Evolutionary conservation across 2,888 invertebrate genomes (phyloP).

Genomic region (Agrotis clavis): DNA sequence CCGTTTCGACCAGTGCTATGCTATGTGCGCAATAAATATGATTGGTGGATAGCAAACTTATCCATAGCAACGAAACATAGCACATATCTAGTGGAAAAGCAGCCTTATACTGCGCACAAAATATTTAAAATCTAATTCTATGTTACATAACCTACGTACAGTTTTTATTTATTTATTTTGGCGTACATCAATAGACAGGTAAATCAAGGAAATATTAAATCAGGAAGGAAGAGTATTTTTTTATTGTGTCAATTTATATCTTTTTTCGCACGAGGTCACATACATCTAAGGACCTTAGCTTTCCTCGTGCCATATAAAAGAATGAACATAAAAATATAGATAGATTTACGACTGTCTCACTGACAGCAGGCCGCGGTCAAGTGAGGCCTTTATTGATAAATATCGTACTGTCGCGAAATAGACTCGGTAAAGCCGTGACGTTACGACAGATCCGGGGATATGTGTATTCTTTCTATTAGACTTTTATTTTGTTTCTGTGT

Average conservation of each 20-base stretch:
- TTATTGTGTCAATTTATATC: neutral
- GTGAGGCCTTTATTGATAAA: constrained; percentile 54
- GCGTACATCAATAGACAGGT: no score
- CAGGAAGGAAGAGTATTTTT: no score
- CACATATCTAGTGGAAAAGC: no score
- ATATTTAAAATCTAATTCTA: no score
- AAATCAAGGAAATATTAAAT: no score
- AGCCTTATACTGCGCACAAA: no score
- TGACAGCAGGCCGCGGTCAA: constrained; percentile 55
- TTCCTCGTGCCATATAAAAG: constrained; percentile 37
- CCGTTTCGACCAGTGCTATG: no score
- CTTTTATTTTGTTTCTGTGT: constrained; percentile 49
- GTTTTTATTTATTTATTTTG: no score
- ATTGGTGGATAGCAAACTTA: no score
- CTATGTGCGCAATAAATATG: no score
- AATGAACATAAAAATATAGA: constrained; percentile 52
- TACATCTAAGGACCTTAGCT: constrained; percentile 26
- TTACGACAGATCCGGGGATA: constrained; percentile 14
- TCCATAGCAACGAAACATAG: no score
- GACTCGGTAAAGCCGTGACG: constrained; percentile 27
- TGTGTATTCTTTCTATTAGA: constrained; percentile 8
- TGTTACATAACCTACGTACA: no score
- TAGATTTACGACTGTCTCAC: constrained; percentile 50
- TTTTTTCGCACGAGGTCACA: constrained; percentile 15
- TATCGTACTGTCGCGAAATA: constrained; percentile 38